Conservation (phyloP, 2,797 vertebrate species). For the Potorous gilbertii region DNA sequence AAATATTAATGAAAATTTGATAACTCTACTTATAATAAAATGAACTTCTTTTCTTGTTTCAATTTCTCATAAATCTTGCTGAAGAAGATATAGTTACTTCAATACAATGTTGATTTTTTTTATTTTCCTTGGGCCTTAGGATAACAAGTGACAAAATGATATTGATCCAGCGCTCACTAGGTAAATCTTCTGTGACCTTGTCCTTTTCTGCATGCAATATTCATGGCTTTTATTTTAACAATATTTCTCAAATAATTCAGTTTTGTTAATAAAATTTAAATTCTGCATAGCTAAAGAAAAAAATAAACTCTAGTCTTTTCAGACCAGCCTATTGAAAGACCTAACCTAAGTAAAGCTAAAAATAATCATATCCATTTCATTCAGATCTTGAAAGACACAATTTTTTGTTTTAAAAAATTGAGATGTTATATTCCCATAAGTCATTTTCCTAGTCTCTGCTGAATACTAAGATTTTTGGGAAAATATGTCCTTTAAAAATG, state of each 20-base stretch:
- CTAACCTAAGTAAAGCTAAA: not conserved
- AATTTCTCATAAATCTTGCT: constrained; percentile 82
- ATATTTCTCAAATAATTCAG: not conserved
- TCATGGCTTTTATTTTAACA: constrained; percentile 3
- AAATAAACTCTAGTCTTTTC: not conserved
- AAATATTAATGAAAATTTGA: constrained; percentile 75
- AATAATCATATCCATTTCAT: not conserved
- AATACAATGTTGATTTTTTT: constrained; percentile 83
- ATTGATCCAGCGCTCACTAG: constrained; percentile 79
- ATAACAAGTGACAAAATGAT: constrained; percentile 83
- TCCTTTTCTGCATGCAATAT: constrained; percentile 60
- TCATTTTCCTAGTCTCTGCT: not conserved
- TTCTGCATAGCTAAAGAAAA: constrained; percentile 16
- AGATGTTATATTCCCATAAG: not conserved
- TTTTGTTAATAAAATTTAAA: constrained; percentile 57
- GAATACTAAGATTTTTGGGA: not conserved
- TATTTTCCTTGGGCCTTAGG: constrained; percentile 68
- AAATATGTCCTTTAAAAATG: not conserved
- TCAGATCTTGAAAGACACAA: not conserved
- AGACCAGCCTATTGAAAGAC: not conserved
- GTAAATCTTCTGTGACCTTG: constrained; percentile 82
- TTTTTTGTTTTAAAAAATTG: not conserved
- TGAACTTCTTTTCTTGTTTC: constrained; percentile 46
- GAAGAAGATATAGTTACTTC: constrained; percentile 80
- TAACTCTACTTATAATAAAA: constrained; percentile 68